These are phyloP conservation scores for Chamaetylas fuelleborni DNA, from an alignment of 2,113 vertebrate genomes.

Conservation along the genomic window DNA sequence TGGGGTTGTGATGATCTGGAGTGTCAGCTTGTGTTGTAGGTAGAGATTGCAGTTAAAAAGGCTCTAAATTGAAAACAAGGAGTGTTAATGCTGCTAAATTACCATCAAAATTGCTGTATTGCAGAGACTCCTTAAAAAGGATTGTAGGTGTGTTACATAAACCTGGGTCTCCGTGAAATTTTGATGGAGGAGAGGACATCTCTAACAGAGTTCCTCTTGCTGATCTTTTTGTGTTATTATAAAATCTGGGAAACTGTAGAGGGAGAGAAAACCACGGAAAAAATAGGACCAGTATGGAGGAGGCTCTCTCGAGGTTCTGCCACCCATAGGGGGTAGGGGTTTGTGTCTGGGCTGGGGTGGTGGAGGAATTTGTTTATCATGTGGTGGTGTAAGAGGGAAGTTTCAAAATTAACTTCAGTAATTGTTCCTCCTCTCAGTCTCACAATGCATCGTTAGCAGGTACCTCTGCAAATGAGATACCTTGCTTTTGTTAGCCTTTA, in stretches of 20 bases:
- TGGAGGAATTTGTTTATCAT: background rate
- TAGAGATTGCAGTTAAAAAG: background rate
- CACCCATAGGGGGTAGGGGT: background rate
- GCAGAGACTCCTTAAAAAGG: background rate
- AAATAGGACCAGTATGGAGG: background rate
- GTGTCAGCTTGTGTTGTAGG: background rate
- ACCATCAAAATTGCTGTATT: background rate
- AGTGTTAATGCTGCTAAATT: background rate
- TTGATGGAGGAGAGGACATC: background rate
- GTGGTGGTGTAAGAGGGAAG: conserved; percentile 20
- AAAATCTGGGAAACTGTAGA: background rate
- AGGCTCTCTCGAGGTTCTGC: background rate
- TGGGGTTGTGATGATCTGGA: background rate
- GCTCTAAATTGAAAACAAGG: background rate
- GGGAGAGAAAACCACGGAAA: background rate
- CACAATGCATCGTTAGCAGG: conserved; percentile 18
- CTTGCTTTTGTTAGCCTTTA: background rate
- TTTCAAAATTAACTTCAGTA: conserved; percentile 34
- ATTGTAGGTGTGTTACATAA: conserved; percentile 3
- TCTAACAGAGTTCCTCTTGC: background rate
- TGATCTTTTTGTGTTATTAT: background rate
- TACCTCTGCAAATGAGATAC: background rate
- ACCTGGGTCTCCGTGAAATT: background rate
- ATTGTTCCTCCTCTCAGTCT: conserved; percentile 7
- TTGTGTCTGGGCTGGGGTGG: background rate